phyloP scores from a whole-genome alignment of 2,113 vertebrate species.

The Sylvilagus bachmani region DNA sequence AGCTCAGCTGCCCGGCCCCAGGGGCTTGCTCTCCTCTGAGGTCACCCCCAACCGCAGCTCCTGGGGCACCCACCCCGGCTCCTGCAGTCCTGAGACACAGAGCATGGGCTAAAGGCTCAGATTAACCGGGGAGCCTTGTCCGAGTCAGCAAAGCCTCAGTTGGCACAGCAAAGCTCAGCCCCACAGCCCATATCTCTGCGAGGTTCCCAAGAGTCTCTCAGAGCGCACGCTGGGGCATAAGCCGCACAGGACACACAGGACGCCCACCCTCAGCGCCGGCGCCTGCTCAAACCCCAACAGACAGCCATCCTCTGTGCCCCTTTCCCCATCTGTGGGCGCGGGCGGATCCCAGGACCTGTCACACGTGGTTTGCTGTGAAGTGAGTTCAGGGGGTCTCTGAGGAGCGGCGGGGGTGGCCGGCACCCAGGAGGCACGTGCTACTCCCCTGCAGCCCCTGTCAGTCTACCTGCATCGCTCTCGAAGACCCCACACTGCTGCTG shows the following conservation, averaged over 20 bases:
- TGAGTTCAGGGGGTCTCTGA: not conserved
- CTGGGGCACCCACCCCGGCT: not conserved
- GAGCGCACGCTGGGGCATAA: no score
- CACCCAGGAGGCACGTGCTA: not conserved
- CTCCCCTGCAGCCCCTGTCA: fast-evolving
- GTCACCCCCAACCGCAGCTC: not conserved
- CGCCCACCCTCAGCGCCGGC: no score
- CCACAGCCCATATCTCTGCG: not conserved
- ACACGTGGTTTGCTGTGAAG: not conserved
- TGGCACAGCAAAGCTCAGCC: not conserved
- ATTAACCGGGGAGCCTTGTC: not conserved
- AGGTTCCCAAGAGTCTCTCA: not conserved
- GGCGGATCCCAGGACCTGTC: not conserved
- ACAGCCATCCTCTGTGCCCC: no score
- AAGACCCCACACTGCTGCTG: not conserved
- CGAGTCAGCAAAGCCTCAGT: not conserved
- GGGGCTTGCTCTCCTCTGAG: not conserved
- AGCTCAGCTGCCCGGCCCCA: fast-evolving
- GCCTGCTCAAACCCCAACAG: no score
- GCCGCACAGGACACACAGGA: no score
- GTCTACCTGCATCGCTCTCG: not conserved
- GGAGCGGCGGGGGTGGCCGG: no score
- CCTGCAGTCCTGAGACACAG: not conserved
- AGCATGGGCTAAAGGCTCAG: fast-evolving
- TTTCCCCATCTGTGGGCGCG: no score